Evolutionary conservation across 2,797 vertebrate genomes (phyloP).

Genomic region (Arnoldichthys spilopterus): DNA sequence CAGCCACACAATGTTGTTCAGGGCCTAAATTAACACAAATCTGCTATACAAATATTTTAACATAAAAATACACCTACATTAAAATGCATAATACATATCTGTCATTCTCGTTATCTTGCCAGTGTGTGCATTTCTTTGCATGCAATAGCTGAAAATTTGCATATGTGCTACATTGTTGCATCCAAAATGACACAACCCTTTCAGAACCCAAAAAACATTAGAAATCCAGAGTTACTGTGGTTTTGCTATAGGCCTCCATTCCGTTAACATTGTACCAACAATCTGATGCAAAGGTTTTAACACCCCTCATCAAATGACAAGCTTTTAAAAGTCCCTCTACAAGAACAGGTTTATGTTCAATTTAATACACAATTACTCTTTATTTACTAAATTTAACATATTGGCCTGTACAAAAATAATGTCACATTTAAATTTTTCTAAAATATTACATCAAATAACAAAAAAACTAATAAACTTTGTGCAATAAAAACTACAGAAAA

Average conservation of each 20-base stretch:
- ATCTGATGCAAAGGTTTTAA: too few relatives aligned
- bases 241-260: neutral
- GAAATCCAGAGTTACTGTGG: neutral
- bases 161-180: neutral
- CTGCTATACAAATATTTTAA: neutral
- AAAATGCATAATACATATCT: neutral
- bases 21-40: too few relatives aligned
- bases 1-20: too few relatives aligned
- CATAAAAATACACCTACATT: neutral
- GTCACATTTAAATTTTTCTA: neutral
- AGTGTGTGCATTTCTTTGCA: neutral
- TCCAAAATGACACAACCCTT: neutral
- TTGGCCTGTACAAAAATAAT: neutral
- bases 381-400: neutral
- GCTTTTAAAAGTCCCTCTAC: too few relatives aligned
- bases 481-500: neutral
- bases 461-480: too few relatives aligned
- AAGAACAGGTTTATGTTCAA: too few relatives aligned
- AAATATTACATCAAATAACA: neutral
- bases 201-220: neutral
- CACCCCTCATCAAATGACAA: too few relatives aligned
- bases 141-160: neutral
- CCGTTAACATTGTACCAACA: neutral
- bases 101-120: constrained; percentile 7
- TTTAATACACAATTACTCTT: too few relatives aligned